A percentile compares a stretch with the other conserved stretches of the same genome.
Evolutionary conservation across 2,113 vertebrate genomes (phyloP).

Genomic region (Antechinus flavipes): DNA sequence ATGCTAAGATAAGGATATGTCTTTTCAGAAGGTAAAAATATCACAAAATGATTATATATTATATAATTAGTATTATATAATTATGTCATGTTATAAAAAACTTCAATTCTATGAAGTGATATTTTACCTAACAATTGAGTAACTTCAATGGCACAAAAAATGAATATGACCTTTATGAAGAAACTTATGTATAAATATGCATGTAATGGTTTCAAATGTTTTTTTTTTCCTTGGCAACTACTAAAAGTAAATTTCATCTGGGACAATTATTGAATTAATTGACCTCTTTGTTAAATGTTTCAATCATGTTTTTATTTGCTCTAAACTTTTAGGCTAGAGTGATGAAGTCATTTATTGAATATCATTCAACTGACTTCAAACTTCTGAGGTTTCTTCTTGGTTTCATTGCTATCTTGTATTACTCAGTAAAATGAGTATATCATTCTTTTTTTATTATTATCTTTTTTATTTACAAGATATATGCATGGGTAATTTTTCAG

Average conservation of each 20-base stretch:
- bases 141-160: background rate
- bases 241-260: background rate
- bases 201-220: background rate
- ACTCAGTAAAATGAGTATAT: background rate
- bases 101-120: background rate
- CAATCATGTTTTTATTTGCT: too few species aligned
- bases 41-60: background rate
- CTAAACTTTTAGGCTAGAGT: too few species aligned
- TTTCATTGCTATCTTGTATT: background rate
- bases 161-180: background rate
- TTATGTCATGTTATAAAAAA: background rate
- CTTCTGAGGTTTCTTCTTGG: background rate
- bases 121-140: background rate
- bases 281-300: background rate
- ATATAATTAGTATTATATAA: background rate
- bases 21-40: background rate
- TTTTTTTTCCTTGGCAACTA: background rate
- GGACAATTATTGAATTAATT: background rate
- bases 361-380: background rate
- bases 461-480: too few species aligned
- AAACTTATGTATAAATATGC: background rate
- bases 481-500: too few species aligned
- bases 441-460: too few species aligned
- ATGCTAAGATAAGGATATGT: background rate
- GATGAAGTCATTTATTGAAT: background rate